phyloP scores from a whole-genome alignment of 1,140 invertebrate genomes.

The Zophobas morio region DNA sequence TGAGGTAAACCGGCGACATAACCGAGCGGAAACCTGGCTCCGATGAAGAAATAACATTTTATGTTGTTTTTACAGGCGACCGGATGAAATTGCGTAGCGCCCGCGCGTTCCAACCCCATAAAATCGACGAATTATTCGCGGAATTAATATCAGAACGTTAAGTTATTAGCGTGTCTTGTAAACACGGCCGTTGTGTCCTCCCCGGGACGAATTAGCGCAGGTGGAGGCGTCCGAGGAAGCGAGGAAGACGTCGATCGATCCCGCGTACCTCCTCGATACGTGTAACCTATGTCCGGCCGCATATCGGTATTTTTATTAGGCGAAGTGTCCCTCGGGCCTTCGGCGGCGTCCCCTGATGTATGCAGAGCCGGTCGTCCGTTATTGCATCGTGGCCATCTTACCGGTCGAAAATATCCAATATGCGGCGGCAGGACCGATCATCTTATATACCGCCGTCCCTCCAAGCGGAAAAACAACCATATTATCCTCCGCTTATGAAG shows the following conservation, averaged over 20 bases:
- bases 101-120: conserved; percentile 30
- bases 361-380: conserved; percentile 58
- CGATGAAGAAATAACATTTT: conserved; percentile 66
- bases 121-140: conserved; percentile 42
- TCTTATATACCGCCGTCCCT: conserved; percentile 44
- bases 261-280: conserved; percentile 54
- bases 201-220: neutral
- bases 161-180: conserved; percentile 54
- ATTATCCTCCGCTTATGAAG: conserved; percentile 54
- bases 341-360: conserved; percentile 57
- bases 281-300: conserved; percentile 61
- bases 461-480: conserved; percentile 56
- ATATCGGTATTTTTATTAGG: conserved; percentile 66
- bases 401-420: conserved; percentile 58
- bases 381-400: conserved; percentile 57
- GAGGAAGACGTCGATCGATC: neutral
- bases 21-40: conserved; percentile 62
- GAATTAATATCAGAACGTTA: conserved; percentile 53
- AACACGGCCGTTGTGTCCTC: conserved; percentile 45
- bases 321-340: conserved; percentile 60
- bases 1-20: conserved; percentile 58
- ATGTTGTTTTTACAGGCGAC: conserved; percentile 63
- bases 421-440: conserved; percentile 48
- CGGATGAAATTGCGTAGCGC: conserved; percentile 48
- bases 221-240: neutral